Conservation (phyloP, 2,113 vertebrate species). For the Saguinus midas region DNA sequence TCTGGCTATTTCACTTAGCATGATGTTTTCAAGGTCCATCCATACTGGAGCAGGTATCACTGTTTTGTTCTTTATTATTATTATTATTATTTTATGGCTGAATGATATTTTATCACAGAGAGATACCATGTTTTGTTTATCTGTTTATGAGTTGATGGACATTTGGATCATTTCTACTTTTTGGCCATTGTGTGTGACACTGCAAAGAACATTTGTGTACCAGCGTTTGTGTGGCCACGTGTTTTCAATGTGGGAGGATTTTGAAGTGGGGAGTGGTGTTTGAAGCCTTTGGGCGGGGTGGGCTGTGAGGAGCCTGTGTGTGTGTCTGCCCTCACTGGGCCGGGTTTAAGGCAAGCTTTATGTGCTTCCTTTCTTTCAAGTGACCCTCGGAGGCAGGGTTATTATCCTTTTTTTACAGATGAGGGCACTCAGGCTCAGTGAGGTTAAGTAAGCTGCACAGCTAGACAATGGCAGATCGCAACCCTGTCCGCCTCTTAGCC, state of each 20-base stretch:
- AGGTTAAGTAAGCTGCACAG: background rate
- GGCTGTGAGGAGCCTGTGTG: background rate
- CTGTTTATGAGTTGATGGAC: background rate
- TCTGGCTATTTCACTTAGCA: background rate
- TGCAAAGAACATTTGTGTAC: background rate
- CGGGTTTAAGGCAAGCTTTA: background rate
- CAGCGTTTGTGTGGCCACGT: background rate
- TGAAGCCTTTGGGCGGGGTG: background rate
- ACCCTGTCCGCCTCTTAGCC: background rate
- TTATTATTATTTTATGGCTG: background rate
- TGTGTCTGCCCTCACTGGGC: background rate
- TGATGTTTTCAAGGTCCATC: background rate
- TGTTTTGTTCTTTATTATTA: background rate
- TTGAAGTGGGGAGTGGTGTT: background rate
- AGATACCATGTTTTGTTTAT: background rate
- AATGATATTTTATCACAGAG: background rate
- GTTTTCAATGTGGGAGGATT: background rate
- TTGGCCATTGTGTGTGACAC: background rate
- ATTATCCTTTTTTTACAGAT: background rate
- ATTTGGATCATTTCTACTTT: background rate
- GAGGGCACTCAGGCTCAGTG: background rate
- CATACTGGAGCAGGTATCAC: background rate
- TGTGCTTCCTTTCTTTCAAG: background rate
- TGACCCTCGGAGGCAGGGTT: background rate
- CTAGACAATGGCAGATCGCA: background rate